Evolutionary conservation across 1,140 invertebrate species (phyloP), one percentile per base, ranked within the genome.

Genomic region (Anoplolepis gracilipes): DNA sequence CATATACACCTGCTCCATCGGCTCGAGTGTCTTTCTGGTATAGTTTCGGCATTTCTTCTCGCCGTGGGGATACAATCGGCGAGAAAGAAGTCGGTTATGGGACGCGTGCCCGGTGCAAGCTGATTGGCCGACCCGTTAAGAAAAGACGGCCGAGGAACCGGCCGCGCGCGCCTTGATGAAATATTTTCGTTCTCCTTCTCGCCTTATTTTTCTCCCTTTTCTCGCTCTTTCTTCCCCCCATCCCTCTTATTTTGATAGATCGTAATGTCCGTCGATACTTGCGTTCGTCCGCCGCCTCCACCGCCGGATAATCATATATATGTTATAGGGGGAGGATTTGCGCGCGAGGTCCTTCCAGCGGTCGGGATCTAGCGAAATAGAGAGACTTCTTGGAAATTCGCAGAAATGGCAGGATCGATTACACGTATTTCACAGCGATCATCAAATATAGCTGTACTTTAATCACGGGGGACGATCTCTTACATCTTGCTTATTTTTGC

Each of bases 1-100:
- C 88, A 91, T 88, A 91, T 91, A 91, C 91, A 92, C 91, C 91
- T 92, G 91, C 91, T 91, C 89, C 84, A 84, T 75, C 88, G 62
- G 79, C 85, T 72, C 57, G 70, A 87, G 85, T 88, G 79, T 77
- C 79, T 88, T 70, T 87, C 73, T 84, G 82, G 76, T 86, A 88
- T 82, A 87, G 85, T 88, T 89, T 87, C 75, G 86, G 82, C 59
- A 62, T 89, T 87, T 87, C 86, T 89, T 85, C 62, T 78, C 70
- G 77, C 85, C 77, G 77, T 75, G 77, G 70, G 72, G 87, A 76
- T 76, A 75, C 57, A 73, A 42, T 36, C 53, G 64, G 46, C 67
- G 78, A 73, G 85, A 67, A 82, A 86, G 78, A 86, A 86, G 67
- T 87, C 75, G 53, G 79, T 87, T 87, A 76, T 82, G 46, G 75